Evolutionary conservation across 1,140 invertebrate species (phyloP), one percentile per base, ranked within the genome.

Genomic region (Bombus vancouverensis): DNA sequence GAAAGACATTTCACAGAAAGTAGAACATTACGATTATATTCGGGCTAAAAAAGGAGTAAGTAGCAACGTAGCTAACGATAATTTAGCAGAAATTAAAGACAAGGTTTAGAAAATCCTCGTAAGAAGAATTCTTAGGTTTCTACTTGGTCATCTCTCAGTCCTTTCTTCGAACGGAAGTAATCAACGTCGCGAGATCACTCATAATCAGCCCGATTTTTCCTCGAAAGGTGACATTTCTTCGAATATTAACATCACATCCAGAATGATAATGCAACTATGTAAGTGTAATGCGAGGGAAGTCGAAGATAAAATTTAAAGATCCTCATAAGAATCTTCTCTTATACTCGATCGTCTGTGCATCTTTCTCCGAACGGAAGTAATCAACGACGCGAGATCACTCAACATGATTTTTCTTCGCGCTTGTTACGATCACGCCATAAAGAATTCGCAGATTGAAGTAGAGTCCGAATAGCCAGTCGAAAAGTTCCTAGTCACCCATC

Each of bases 401-500:
- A 65, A 65, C 74, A 3, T 6, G n/a, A 78, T 78, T 78, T 78
- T 78, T 66, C 76, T 78, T 66, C 76, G 59, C 76, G 62, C 28
- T 10, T 44, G 39, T 78, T 44, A 66, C 39, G 59, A 78, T 34
- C 76, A 25, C 39, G 34, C 12, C 34, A 59, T 28, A 47, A 9
- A 18, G 34, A n/a, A 76, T 59, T 76, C 53, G 25, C 73, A 37
- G n/a, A 34, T 75, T 37, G 18, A 25, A 18, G 1, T 13, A 25
- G 32, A 22, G 28, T 25, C 53, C 13, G 25, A 66, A 37, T 37
- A 68, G 66, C 34, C 66, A 34, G 66, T 44, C 39, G 8, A 6
- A 78, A 78, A 78, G 59, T 44, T 44, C 76, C 59, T 78, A 78
- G 76, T 78, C 76, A 78, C 76, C 76, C 76, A 78, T 78, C n/a